A percentile compares a stretch with the other conserved stretches of the same genome.
phyloP scores from a whole-genome alignment of 2,888 invertebrate species.

The Drosophila phalerata region DNA sequence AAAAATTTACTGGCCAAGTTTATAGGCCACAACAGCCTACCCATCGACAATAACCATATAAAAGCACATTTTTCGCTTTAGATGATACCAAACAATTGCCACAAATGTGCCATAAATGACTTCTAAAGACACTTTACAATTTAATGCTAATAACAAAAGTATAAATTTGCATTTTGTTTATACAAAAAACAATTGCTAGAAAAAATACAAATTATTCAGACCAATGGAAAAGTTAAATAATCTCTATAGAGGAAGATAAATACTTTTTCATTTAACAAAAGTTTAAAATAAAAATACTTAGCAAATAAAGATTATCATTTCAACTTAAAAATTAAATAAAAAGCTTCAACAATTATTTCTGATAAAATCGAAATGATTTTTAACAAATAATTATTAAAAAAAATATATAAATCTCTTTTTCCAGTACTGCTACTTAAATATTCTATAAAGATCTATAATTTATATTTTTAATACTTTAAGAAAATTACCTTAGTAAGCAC shows the following conservation, averaged over 20 bases:
- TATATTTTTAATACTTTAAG: not conserved
- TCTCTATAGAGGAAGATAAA: not conserved
- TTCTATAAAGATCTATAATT: too few relatives aligned
- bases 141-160: conserved; percentile 47
- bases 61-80: conserved; percentile 15
- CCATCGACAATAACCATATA: conserved; percentile 38
- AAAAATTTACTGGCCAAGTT: conserved; percentile 72
- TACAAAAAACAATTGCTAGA: conserved; percentile 1
- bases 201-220: not conserved
- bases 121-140: conserved; percentile 46
- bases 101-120: conserved; percentile 43
- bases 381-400: too few relatives aligned
- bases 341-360: too few relatives aligned
- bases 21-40: conserved; percentile 68
- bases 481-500: not conserved
- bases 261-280: not conserved
- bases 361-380: too few relatives aligned
- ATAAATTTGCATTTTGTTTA: conserved; percentile 43
- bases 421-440: too few relatives aligned
- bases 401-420: too few relatives aligned
- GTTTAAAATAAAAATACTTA: not conserved
- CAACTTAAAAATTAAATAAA: too few relatives aligned
- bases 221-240: not conserved
- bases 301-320: too few relatives aligned
- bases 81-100: conserved; percentile 38